These are phyloP conservation scores for Corynorhinus townsendii DNA, from an alignment of 2,113 vertebrate species.

Conservation along the genomic window DNA sequence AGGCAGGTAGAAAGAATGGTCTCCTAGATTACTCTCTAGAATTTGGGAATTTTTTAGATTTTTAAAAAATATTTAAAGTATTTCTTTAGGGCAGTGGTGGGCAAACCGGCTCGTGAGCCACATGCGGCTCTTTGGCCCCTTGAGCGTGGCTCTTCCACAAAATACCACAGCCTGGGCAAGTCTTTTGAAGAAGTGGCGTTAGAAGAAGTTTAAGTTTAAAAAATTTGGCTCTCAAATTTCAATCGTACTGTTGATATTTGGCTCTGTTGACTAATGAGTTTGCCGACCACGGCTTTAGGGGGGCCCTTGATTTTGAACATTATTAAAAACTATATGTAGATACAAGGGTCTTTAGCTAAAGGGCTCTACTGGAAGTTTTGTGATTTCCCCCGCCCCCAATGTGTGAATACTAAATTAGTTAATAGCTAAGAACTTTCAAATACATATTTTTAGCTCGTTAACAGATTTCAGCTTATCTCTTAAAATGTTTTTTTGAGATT, in stretches of 20 bases:
- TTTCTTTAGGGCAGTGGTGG: neutral
- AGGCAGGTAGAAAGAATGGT: neutral
- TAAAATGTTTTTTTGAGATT: neutral
- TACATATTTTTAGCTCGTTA: neutral
- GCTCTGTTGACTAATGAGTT: too few species aligned
- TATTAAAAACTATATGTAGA: neutral
- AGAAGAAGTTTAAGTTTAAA: too few species aligned
- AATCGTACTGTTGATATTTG: too few species aligned
- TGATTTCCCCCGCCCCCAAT: too few species aligned
- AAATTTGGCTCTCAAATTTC: too few species aligned
- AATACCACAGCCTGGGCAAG: too few species aligned
- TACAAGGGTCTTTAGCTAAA: neutral
- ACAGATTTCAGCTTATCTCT: neutral
- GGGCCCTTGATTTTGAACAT: neutral
- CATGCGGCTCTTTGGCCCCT: too few species aligned
- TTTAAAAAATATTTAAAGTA: neutral
- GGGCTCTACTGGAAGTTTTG: neutral
- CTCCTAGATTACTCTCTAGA: neutral
- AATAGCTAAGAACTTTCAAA: slow-evolving; percentile 4
- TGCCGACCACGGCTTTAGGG: too few species aligned
- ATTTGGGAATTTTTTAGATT: neutral
- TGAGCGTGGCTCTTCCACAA: too few species aligned
- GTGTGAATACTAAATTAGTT: neutral
- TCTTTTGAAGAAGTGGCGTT: too few species aligned
- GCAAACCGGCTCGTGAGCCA: too few species aligned